Evolutionary conservation across 2,113 vertebrate species (phyloP), one percentile per base, ranked within the genome.

Genomic region (Corythaixoides concolor): DNA sequence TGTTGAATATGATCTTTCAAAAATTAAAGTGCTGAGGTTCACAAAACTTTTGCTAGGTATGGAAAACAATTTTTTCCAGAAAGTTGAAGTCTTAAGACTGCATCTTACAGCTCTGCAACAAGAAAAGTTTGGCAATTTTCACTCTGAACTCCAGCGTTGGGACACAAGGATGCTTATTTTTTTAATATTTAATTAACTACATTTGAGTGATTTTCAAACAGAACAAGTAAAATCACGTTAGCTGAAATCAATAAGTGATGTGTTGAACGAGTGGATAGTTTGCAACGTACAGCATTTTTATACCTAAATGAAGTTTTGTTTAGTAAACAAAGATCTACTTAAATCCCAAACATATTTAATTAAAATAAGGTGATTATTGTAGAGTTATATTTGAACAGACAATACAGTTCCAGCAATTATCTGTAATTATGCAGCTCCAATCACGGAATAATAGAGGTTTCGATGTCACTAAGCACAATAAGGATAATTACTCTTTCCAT

Each of bases 311-410:
- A 96, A 97, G 73, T 92, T 96, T 93, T 95, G 78, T 93, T 97
- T 96, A 89, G 78, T 76, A 97, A 97, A 95, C 2, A 9, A 95
- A 92, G 77, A 96, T 89, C 88, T 74, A 89, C 95, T 98, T 96
- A 97, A 97, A 97, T 83, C 70, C 75, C 88, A 97, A 98, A 96
- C 47, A 97, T 95, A 94, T 97, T 98, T 98, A 98, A 98, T 98
- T 98, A 98, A 98, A 98, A 96, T 97, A 97, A 96, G 84, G 90
- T 97, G 97, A 97, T 97, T 97, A 97, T 96, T 97, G 74, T 94
- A 95, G 85, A 93, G 85, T 90, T 98, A 85, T 97, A 98, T 97
- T 97, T 98, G 97, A 97, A 95, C 88, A 98, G 96, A 97, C 95
- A 97, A 96, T 96, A 97, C 67, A 97, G 93, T 97, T 96, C 74